These are phyloP conservation scores for Pelecanus crispus DNA, from an alignment of 2,113 vertebrate genomes.

Conservation along the genomic window DNA sequence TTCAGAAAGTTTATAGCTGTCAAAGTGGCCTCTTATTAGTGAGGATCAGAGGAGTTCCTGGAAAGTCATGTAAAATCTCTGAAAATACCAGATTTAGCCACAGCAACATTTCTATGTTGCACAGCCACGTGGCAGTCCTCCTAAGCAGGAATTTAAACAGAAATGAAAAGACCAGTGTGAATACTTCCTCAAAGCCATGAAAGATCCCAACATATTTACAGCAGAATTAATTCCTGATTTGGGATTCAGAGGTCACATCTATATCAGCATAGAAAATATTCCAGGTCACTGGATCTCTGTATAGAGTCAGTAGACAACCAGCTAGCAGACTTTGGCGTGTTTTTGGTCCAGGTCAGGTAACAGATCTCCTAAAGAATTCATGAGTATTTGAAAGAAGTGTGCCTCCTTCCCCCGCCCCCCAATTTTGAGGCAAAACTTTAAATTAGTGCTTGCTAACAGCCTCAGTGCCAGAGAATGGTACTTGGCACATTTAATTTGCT, in stretches of 20 bases:
- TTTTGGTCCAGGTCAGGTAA: not conserved
- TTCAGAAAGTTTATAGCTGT: not conserved
- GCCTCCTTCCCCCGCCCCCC: accelerated
- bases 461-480: not conserved
- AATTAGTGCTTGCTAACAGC: not conserved
- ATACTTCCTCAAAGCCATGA: not conserved
- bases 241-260: not conserved
- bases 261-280: not conserved
- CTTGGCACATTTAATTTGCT: not conserved
- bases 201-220: not conserved
- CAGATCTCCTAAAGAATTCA: not conserved
- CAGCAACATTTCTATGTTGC: not conserved
- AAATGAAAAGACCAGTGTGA: not conserved
- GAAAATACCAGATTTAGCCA: not conserved
- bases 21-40: not conserved
- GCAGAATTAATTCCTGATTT: not conserved
- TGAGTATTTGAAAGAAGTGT: not conserved
- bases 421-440: not conserved
- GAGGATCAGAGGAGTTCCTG: not conserved
- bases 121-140: not conserved
- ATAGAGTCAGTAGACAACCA: not conserved
- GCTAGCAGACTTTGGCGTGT: not conserved
- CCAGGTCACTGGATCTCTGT: not conserved
- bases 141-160: not conserved
- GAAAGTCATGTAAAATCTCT: not conserved